Evolutionary conservation across 2,888 invertebrate species (phyloP), one percentile per base, ranked within the genome.

Genomic region (Gymnoscelis rufifasciata): DNA sequence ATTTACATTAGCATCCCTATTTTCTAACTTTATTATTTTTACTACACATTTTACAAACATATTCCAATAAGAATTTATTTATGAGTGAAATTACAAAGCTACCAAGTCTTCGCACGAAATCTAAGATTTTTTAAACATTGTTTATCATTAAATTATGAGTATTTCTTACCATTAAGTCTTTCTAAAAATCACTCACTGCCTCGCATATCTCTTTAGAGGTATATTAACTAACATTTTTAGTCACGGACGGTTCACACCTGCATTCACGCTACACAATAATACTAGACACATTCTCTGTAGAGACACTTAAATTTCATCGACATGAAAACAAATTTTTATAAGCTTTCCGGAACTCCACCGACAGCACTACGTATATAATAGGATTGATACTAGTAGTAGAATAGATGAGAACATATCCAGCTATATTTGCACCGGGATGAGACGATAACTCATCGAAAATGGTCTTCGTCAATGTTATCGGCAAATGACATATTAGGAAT

Each of bases 341-440:
- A 1, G 97, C 96, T 75, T 95, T 93, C 57, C 97, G 88, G 71
- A 97, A 97, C 65, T 96, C 97, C 68, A 93, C 94, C 65, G 96
- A 97, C 96, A 97, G 96, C 40, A 96, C 95, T 40, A 96, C 97
- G 72, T 97, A 97, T 64, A 97, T 96, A 15, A 96, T 92, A 0
- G 97, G 97, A 76, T 97, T 97, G 49, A 96, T 93, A 77, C 96
- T 97, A 8, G 96, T 93, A 1, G 96, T 94, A 58, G 95, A 82
- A 72, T 96, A 97, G 56, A 97, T 90, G 59, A 96, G 89, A 7
- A 97, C 88, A 69, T 96, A 97, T 23, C 95, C 94, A 52, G 94
- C 80, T n/a, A 96, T 92, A 70, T 95, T 95, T 33, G 93, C 84
- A 29, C 90, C 90, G 62, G 90, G 90, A 61, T 91, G 84, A 12